Percentiles rank a stretch among this genome's conserved stretches.
Conservation (phyloP, 1,140 invertebrate species). For the Bactericera cockerelli region DNA sequence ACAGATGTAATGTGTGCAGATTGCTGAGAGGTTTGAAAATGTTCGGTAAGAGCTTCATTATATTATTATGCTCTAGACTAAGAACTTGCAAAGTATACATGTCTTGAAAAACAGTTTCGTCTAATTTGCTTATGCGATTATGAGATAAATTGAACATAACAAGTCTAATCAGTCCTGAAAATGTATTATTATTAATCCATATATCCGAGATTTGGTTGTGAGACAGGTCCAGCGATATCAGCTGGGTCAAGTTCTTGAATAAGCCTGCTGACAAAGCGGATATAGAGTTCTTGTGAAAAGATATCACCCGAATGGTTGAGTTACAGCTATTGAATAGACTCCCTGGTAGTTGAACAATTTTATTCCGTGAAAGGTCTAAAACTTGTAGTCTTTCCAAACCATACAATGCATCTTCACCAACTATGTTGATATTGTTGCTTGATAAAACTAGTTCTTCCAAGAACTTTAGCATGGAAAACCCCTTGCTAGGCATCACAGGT, state of each 20-base stretch:
- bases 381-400: constrained; percentile 61
- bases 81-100: constrained; percentile 68
- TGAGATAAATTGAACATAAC: constrained; percentile 71
- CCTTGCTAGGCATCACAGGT: constrained; percentile 56
- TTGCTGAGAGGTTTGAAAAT: constrained; percentile 71
- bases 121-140: constrained; percentile 63
- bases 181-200: constrained; percentile 67
- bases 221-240: constrained; percentile 72
- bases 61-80: constrained; percentile 58
- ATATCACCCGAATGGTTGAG: constrained; percentile 65
- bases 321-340: constrained; percentile 62
- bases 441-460: constrained; percentile 60
- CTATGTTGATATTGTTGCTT: constrained; percentile 70
- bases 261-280: constrained; percentile 60
- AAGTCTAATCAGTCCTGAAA: constrained; percentile 69
- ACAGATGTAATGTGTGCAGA: constrained; percentile 61
- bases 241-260: constrained; percentile 65
- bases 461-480: constrained; percentile 56
- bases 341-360: constrained; percentile 70
- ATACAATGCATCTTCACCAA: constrained; percentile 60
- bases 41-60: constrained; percentile 60
- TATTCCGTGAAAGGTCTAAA: constrained; percentile 71
- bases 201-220: constrained; percentile 68
- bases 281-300: constrained; percentile 76
- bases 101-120: constrained; percentile 62